Conservation (phyloP, 2,888 invertebrate genomes). For the Chouioia cunea region DNA sequence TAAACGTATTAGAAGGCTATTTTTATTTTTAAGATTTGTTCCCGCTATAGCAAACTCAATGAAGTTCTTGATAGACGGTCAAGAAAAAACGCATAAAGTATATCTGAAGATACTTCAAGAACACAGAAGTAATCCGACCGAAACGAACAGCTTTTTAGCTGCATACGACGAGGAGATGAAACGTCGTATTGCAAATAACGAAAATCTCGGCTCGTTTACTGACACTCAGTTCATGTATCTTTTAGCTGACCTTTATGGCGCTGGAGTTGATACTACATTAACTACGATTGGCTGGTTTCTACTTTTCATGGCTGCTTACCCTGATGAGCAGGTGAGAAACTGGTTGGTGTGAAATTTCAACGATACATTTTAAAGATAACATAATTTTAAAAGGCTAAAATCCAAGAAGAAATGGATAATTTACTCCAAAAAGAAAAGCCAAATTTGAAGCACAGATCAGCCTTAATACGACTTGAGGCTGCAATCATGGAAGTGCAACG, state of each 20-base stretch:
- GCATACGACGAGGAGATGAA: constrained; percentile 77
- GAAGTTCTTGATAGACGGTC: constrained; percentile 77
- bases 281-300: constrained; percentile 86
- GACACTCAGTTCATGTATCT: constrained; percentile 80
- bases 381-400: constrained; percentile 63
- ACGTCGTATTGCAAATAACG: constrained; percentile 65
- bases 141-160: constrained; percentile 73
- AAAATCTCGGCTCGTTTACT: constrained; percentile 71
- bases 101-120: constrained; percentile 78
- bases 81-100: constrained; percentile 78
- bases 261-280: constrained; percentile 86
- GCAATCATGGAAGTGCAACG: constrained; percentile 84
- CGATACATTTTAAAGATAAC: neutral
- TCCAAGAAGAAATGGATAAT: constrained; percentile 73
- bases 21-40: constrained; percentile 71
- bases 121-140: constrained; percentile 60
- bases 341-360: neutral
- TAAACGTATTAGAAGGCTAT: constrained; percentile 1
- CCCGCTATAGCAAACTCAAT: constrained; percentile 77
- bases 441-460: constrained; percentile 71
- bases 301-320: constrained; percentile 80
- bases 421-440: constrained; percentile 60
- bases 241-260: constrained; percentile 86
- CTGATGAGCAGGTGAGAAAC: constrained; percentile 73
- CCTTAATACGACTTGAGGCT: constrained; percentile 77